A percentile compares a stretch with the other conserved stretches of the same genome.
Evolutionary conservation across 37 sponge, comb jelly and placozoan genomes (phyloP).

Genomic region (Bolinopsis microptera): DNA sequence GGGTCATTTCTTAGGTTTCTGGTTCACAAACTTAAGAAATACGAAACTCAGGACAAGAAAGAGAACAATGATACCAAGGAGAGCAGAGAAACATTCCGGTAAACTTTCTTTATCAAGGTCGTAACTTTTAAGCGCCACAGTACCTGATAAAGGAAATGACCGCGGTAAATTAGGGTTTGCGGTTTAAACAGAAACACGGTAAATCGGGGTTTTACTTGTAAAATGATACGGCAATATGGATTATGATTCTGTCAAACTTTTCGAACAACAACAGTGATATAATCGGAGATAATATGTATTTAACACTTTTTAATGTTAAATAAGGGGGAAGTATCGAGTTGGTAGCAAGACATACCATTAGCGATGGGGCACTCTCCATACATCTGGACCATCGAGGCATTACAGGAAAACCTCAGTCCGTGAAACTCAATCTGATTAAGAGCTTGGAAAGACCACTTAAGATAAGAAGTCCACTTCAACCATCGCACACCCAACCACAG

Average conservation of each 20-base stretch:
- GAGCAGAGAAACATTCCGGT: conserved; percentile 26
- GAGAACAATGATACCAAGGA: background rate
- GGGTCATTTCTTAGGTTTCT: conserved; percentile 46
- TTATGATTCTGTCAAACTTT: too few relatives aligned
- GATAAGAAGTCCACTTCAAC: conserved; percentile 65
- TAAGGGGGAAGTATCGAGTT: background rate
- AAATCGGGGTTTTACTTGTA: too few relatives aligned
- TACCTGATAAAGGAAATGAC: background rate
- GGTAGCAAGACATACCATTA: background rate
- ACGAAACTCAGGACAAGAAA: conserved; percentile 39
- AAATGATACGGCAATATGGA: too few relatives aligned
- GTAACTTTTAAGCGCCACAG: conserved; percentile 60
- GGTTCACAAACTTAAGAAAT: conserved; percentile 65
- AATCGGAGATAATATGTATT: too few relatives aligned
- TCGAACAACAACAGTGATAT: too few relatives aligned
- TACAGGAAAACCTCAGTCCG: conserved; percentile 30
- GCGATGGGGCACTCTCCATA: conserved; percentile 58
- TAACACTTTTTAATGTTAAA: too few relatives aligned
- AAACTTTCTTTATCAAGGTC: conserved; percentile 28
- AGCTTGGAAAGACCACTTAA: conserved; percentile 63
- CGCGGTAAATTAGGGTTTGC: too few relatives aligned
- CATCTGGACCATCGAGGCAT: background rate
- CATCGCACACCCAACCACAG: conserved; percentile 59
- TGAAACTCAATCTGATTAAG: conserved; percentile 51
- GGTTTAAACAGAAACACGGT: background rate